phyloP scores from a whole-genome alignment of 2,113 vertebrate genomes.

The Alosa alosa region DNA sequence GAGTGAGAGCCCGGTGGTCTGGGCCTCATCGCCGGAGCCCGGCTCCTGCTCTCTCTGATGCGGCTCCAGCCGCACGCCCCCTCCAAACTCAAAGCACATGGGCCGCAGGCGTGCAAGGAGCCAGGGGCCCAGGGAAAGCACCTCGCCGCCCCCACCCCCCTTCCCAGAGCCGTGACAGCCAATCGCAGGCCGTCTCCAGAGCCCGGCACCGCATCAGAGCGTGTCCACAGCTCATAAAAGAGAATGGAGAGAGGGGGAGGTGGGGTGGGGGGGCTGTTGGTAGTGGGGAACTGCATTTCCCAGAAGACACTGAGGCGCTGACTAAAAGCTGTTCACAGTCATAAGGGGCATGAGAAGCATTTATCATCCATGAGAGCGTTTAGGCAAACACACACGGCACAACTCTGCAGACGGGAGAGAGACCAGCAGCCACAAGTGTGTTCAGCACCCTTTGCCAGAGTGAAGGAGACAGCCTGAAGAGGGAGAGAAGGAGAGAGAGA shows the following conservation, averaged over 20 bases:
- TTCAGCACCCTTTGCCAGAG: background rate
- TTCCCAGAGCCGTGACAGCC: background rate
- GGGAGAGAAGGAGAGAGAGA: too few species aligned
- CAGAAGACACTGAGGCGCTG: slow-evolving; percentile 5
- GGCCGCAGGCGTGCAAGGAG: background rate
- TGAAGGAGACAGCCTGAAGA: too few species aligned
- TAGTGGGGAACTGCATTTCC: background rate
- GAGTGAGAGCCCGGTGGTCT: background rate
- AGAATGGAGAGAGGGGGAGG: background rate
- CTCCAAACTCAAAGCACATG: slow-evolving; percentile 13
- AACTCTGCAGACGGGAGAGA: background rate
- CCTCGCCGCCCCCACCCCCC: background rate
- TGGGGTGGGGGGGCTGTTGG: background rate
- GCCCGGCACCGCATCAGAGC: background rate
- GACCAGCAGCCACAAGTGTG: background rate
- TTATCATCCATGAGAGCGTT: background rate
- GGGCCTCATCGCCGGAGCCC: slow-evolving; percentile 1
- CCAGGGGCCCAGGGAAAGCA: slow-evolving; percentile 5
- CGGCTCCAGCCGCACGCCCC: slow-evolving; percentile 1
- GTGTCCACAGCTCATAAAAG: slow-evolving; percentile 10
- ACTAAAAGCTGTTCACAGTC: background rate
- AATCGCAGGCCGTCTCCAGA: background rate
- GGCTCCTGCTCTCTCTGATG: slow-evolving; percentile 1
- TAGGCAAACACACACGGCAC: background rate
- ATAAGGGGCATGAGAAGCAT: background rate